These are phyloP conservation scores for Lottia gigantea DNA, from an alignment of 2,888 invertebrate species.

Conservation along the genomic window DNA sequence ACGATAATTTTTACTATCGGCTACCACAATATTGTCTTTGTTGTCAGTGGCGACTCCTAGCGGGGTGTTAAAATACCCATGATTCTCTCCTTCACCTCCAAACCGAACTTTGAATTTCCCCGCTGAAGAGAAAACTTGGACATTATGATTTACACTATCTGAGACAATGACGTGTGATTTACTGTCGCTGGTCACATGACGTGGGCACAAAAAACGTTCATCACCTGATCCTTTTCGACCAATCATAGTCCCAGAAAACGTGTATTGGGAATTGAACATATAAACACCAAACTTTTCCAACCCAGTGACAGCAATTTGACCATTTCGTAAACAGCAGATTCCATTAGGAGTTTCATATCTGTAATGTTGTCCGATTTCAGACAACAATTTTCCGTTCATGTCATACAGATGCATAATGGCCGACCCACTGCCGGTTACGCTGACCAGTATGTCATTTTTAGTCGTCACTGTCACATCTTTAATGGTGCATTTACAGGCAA, in stretches of 20 bases:
- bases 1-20: conserved; percentile 57
- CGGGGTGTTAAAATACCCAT: conserved; percentile 51
- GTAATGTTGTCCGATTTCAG: conserved; percentile 50
- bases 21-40: conserved; percentile 57
- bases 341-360: conserved; percentile 52
- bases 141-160: conserved; percentile 51
- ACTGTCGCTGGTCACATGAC: conserved; percentile 47
- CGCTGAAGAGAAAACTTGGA: conserved; percentile 49
- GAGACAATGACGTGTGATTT: conserved; percentile 58
- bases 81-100: conserved; percentile 41
- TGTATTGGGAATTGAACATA: conserved; percentile 53
- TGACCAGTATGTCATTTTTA: conserved; percentile 49
- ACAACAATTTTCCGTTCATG: conserved; percentile 41
- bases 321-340: conserved; percentile 41
- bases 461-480: conserved; percentile 47
- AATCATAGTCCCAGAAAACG: conserved; percentile 49
- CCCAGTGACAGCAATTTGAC: conserved; percentile 49
- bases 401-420: conserved; percentile 49
- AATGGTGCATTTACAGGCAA: conserved; percentile 49
- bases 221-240: conserved; percentile 57
- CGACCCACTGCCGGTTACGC: conserved; percentile 43
- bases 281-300: conserved; percentile 48
- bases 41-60: conserved; percentile 55
- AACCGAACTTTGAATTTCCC: conserved; percentile 57
- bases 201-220: conserved; percentile 50